Evolutionary conservation across 2,797 vertebrate species (phyloP), one percentile per base, ranked within the genome.

Genomic region (Enteromius argenteus): DNA sequence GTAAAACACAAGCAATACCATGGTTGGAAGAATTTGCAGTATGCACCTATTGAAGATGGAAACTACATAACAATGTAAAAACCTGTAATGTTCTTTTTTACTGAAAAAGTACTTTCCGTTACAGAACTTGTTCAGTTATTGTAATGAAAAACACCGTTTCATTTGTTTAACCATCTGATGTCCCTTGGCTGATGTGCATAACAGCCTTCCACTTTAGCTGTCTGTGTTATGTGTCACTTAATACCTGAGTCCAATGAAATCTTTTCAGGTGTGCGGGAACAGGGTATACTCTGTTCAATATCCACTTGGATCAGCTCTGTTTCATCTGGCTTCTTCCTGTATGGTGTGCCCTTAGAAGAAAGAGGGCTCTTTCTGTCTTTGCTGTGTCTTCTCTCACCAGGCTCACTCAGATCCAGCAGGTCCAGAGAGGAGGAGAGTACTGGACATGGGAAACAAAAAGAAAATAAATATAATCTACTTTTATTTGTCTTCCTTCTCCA

Each of bases 341-440:
- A 96, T 3, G 92, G 88, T 75, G 94, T 94, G 88, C 92, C 94
- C 93, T 96, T 99, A 39, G 93, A 94, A 9, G 94, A 91, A 87
- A 95, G 90, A 32, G 96, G 94, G 80, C 94, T 94, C 92, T 95
- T 97, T 90, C 95, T 97, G 89, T 94, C 95, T 92, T 96, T 97
- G 92, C 93, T 96, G 94, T 95, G 96, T 85, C 94, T 96, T 91
- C 96, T 96, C 86, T 95, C 96, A 21, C 96, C 94, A 9, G 98
- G 98, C 91, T 99, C 98, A 88, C 97, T 99, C 84, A 99, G 95
- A 92, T 99, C 98, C 89, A 99, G 94, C 90, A 99, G 97, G 93
- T 99, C 98, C 94, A 99, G 92, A 69, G 97, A 96, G 90, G 98
- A 93, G 89, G 98, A 98, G 90, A 99, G 92, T 90, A 99, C 98